A percentile compares a stretch with the other conserved stretches of the same genome.
Conservation (phyloP, 2,113 vertebrate species). For the Pachypanchax playfairii region DNA sequence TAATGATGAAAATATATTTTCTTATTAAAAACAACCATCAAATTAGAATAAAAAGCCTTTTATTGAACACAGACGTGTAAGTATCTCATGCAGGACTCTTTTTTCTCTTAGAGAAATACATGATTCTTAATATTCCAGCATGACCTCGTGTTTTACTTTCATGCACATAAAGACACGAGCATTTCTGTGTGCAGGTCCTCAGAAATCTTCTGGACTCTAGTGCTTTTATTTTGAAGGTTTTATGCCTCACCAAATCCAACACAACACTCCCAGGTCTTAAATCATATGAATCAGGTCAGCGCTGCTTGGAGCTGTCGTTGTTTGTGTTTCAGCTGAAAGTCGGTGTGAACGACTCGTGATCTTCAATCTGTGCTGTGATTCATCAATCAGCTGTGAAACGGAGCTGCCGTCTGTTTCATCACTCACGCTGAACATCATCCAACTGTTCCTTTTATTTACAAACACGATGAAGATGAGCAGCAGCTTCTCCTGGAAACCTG, state of each 20-base stretch:
- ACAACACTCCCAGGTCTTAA: not conserved
- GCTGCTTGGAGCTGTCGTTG: not conserved
- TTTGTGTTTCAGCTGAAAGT: not conserved
- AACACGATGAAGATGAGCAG: too few relatives aligned
- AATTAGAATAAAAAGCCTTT: not conserved
- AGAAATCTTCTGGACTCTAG: not conserved
- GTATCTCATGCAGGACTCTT: too few relatives aligned
- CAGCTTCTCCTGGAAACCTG: not conserved
- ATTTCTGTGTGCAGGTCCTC: too few relatives aligned
- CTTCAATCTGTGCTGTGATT: not conserved
- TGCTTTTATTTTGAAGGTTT: constrained; percentile 5
- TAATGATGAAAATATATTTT: not conserved
- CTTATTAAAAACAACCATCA: not conserved
- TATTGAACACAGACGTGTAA: not conserved
- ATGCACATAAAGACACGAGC: too few relatives aligned
- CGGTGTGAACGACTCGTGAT: not conserved
- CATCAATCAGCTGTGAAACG: constrained; percentile 8
- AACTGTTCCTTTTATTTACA: not conserved
- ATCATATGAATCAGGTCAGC: not conserved
- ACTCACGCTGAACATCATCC: not conserved
- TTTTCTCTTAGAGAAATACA: too few relatives aligned
- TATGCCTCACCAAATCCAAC: not conserved
- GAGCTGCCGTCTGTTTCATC: not conserved
- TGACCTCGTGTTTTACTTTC: too few relatives aligned
- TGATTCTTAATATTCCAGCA: too few relatives aligned